A percentile compares a stretch with the other conserved stretches of the same genome.
These are phyloP conservation scores for Pilophorus perplexus DNA, from an alignment of 2,888 invertebrate genomes.

Conservation along the genomic window DNA sequence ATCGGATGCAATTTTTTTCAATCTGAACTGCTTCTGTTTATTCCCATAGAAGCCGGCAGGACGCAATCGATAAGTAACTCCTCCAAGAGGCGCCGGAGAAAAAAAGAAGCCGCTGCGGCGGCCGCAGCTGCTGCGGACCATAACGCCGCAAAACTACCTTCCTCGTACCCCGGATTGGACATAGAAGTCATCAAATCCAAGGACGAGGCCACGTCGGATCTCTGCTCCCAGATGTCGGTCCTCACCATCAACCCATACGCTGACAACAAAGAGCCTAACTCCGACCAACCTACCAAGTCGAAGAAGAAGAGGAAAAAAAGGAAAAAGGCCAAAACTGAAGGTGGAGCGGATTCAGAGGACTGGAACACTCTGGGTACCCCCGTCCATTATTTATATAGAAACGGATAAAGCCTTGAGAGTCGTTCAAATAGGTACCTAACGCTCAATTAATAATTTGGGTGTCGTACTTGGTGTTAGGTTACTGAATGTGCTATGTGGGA, in stretches of 20 bases:
- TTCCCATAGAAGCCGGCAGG: no score
- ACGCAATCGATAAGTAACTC: no score
- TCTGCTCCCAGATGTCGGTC: constrained; percentile 42
- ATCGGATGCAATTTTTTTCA: not conserved
- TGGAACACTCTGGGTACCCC: constrained; percentile 43
- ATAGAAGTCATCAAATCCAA: constrained; percentile 41
- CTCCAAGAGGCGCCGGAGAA: constrained; percentile 40
- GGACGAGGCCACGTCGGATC: constrained; percentile 26
- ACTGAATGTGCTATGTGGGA: no score
- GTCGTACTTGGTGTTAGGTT: no score
- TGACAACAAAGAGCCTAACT: constrained; percentile 18
- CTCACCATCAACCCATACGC: constrained; percentile 43
- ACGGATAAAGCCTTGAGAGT: no score
- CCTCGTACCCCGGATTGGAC: constrained; percentile 43
- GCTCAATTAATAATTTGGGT: no score
- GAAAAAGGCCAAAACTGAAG: constrained; percentile 36
- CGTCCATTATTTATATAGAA: no score
- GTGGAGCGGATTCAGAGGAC: constrained; percentile 42
- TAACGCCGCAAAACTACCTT: constrained; percentile 24
- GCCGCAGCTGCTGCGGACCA: no score
- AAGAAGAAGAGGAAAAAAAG: constrained; percentile 40
- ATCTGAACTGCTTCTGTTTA: no score
- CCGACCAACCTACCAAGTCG: not conserved
- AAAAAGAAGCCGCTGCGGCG: constrained; percentile 23
- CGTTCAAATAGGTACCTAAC: no score